Evolutionary conservation across 1,140 invertebrate species (phyloP).

Genomic region (Probaryconus sp.): DNA sequence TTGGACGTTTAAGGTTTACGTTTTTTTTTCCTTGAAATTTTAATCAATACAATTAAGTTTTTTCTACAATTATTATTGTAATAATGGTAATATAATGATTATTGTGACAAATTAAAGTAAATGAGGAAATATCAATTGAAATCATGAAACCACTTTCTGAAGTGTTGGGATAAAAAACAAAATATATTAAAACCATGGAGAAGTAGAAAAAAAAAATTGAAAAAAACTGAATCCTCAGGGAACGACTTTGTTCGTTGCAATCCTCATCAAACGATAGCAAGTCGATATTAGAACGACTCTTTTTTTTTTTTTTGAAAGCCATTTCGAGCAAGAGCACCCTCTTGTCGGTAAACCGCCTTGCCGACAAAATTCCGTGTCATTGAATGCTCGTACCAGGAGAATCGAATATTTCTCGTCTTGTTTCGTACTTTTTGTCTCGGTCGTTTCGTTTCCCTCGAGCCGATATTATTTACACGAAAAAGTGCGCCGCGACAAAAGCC

Average conservation of each 20-base stretch:
- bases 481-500: constrained; percentile 53
- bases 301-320: constrained; percentile 22
- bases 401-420: constrained; percentile 42
- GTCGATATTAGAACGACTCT: constrained; percentile 65
- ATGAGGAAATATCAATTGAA: too few species aligned
- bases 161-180: too few species aligned
- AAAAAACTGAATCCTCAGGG: constrained; percentile 18
- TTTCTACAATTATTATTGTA: too few species aligned
- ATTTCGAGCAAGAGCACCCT: constrained; percentile 20
- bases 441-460: constrained; percentile 1
- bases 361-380: constrained; percentile 60
- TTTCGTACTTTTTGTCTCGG: constrained; percentile 28
- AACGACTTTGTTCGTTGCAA: constrained; percentile 57
- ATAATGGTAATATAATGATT: too few species aligned
- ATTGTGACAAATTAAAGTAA: too few species aligned
- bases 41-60: too few species aligned
- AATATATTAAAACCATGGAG: neutral
- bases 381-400: constrained; percentile 52
- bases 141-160: too few species aligned
- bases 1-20: too few species aligned
- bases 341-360: constrained; percentile 10
- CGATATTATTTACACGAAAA: constrained; percentile 49
- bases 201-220: neutral
- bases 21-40: too few species aligned
- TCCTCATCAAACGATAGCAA: constrained; percentile 69